Evolutionary conservation across 2,113 vertebrate genomes (phyloP), one percentile per base, ranked within the genome.

Genomic region (Taurulus bubalis): DNA sequence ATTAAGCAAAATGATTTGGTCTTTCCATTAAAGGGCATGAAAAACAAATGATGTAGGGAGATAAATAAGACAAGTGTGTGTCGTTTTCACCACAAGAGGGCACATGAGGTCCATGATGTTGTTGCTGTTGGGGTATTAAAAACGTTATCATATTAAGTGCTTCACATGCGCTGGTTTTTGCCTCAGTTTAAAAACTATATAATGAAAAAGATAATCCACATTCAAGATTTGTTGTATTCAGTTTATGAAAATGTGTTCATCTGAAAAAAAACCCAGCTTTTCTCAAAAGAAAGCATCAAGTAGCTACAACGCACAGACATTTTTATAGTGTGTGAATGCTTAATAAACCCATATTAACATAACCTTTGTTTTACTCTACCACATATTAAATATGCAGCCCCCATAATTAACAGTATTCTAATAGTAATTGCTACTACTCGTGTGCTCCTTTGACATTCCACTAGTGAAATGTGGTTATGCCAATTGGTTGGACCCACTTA

Each of bases 401-500:
- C 85, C 76, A 80, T 93, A 94, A 93, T 95, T 93, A 93, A 94
- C 87, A 84, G 84, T 85, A 93, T 93, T 93, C 86, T 92, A 88
- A 90, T 94, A 91, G 93, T 94, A 93, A 94, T 91, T 92, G 90
- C 85, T 89, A 85, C 87, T 87, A 86, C 87, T 92, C 47, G 75
- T 85, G 80, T 85, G 40, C 72, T 91, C 81, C 85, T 91, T 93
- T 92, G 92, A 93, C 93, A 90, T 93, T 90, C 89, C 85, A 79
- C 87, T 79, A 88, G 89, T 92, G 83, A 93, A 94, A 94, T 93
- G 91, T 92, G 90, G 89, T 93, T 91, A 93, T 93, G 91, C 92
- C 91, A 92, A 93, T 93, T 93, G 91, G 86, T 89, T 81, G 86
- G 91, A 88, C 89, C 90, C 89, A 93, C 89, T 92, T 91, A 92